Conservation (phyloP, 2,888 invertebrate species). For the Xestobium rufovillosum region DNA sequence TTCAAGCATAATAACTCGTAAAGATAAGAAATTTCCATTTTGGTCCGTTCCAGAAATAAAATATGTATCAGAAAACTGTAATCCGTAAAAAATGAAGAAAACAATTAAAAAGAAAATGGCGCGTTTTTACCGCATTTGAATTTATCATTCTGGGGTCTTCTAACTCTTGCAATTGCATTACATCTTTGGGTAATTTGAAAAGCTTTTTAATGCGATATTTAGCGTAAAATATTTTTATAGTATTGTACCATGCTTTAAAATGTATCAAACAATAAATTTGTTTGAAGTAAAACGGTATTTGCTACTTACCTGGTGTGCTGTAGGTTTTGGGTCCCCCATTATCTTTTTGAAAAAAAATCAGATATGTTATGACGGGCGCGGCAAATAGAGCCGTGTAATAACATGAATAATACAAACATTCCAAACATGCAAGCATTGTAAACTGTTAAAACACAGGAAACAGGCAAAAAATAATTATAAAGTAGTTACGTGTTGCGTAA, state of each 20-base stretch:
- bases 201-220: neutral
- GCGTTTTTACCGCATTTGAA: neutral
- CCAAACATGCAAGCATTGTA: too few relatives aligned
- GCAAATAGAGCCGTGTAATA: conserved; percentile 30
- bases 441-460: too few relatives aligned
- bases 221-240: neutral
- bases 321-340: conserved; percentile 36
- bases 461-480: too few relatives aligned
- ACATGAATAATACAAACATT: conserved; percentile 17
- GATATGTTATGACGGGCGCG: conserved; percentile 31
- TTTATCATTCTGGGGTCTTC: neutral
- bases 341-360: conserved; percentile 26
- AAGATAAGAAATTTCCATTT: neutral
- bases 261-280: too few relatives aligned
- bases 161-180: neutral
- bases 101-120: neutral
- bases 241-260: too few relatives aligned
- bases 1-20: neutral
- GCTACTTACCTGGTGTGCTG: conserved; percentile 42
- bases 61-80: neutral
- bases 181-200: neutral
- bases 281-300: too few relatives aligned
- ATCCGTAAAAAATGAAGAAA: too few relatives aligned
- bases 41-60: neutral
- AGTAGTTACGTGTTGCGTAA: too few relatives aligned